Evolutionary conservation across 2,888 invertebrate genomes (phyloP), one percentile per base, ranked within the genome.

Genomic region (Melanostoma mellinum): DNA sequence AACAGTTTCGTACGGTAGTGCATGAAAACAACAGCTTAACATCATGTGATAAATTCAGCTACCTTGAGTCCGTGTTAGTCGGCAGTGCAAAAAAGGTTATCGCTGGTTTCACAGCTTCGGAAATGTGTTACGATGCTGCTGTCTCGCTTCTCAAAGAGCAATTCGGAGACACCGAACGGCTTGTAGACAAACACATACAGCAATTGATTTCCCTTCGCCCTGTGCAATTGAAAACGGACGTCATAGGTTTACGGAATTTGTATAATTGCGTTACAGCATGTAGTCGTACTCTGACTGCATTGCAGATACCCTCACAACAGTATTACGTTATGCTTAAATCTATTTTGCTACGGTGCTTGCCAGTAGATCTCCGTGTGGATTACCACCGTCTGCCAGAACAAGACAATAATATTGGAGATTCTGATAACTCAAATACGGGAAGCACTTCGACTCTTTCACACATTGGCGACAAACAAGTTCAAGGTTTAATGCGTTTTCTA

Each of bases 31-130:
- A 3, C 20, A 6, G 36, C 35, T 44, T 73, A 35, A 60, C 60
- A 44, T 46, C 65, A 6, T 50, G 38, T 6, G 74, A 79, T 9
- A 69, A 65, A 65, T 80, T 74, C 48, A 75, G 63, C n/a, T 80
- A 75, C 35, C 48, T 80, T 4, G 74, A 80, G 46, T 63, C 65
- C 0, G 69, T 80, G 8, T 71, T 80, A 4, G 53, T 60, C 0
- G 79, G 74, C 3, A 74, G 10, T n/a, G 80, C 80, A 9, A 63
- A 60, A 40, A 65, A 80, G 35, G 38, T 75, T 4, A 71, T 44
- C n/a, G 6, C 42, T 8, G 42, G 42, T 8, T 44, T 44, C 9
- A 44, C 42, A n/a, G 9, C 42, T 8, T 44, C 42, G 3, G 6
- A 44, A 44, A 44, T n/a, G 42, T 44, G 42, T n/a, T 44, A 44